These are phyloP conservation scores for Anoplolepis gracilipes DNA, from an alignment of 1,140 invertebrate genomes.

Conservation along the genomic window DNA sequence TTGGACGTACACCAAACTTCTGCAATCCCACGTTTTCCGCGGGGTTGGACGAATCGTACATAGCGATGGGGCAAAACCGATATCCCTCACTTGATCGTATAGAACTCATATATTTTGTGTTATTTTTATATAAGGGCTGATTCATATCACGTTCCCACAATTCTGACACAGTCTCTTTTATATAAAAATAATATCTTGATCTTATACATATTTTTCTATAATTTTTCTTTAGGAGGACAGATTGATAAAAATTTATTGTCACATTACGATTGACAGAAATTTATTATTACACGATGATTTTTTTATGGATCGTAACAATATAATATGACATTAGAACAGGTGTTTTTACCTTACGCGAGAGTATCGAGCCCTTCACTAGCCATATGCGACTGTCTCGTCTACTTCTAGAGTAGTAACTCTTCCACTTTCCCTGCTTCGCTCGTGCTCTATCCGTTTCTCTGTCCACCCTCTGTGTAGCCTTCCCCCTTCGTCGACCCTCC, in stretches of 20 bases:
- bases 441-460: constrained; percentile 38
- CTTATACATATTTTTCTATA: neutral
- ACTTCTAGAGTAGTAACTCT: constrained; percentile 57
- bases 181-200: neutral
- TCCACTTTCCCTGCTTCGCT: constrained; percentile 49
- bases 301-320: neutral
- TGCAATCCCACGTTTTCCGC: constrained; percentile 67
- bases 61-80: constrained; percentile 64
- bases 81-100: constrained; percentile 2
- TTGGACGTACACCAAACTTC: constrained; percentile 76
- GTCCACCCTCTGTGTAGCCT: constrained; percentile 52
- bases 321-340: neutral
- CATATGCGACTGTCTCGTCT: constrained; percentile 78
- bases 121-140: constrained; percentile 1
- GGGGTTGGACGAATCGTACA: constrained; percentile 51
- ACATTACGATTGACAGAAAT: neutral
- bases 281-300: neutral
- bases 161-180: neutral
- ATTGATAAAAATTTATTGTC: constrained; percentile 4
- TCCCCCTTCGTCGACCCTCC: constrained; percentile 9
- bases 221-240: neutral
- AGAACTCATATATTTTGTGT: constrained; percentile 1
- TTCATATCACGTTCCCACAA: neutral
- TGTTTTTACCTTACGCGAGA: constrained; percentile 55
- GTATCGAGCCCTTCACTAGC: constrained; percentile 61